Evolutionary conservation across 2,797 vertebrate species (phyloP).

Genomic region (Allobates femoralis): DNA sequence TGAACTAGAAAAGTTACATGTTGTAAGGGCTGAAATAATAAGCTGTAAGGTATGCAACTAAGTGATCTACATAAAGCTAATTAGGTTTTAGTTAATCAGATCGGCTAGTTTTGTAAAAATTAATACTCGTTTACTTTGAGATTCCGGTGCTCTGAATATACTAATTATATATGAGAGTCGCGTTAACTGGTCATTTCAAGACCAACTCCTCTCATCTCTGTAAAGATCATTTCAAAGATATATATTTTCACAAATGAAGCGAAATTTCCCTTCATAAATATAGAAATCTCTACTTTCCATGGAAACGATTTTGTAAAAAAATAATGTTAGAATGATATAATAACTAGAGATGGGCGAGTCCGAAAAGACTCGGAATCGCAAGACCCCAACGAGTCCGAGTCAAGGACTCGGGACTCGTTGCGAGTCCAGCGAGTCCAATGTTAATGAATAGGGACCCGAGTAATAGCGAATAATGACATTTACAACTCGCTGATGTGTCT

Average conservation of each 20-base stretch:
- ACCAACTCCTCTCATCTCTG: not conserved
- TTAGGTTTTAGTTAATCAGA: not conserved
- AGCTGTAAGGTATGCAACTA: not conserved
- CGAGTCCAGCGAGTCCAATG: no score
- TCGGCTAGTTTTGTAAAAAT: not conserved
- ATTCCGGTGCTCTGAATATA: no score
- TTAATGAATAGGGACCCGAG: no score
- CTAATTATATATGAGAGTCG: not conserved
- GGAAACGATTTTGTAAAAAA: not conserved
- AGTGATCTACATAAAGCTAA: not conserved
- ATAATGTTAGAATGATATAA: not conserved
- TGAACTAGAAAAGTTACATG: slow-evolving; percentile 16
- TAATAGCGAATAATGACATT: no score
- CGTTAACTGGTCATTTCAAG: not conserved
- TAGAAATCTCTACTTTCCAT: not conserved
- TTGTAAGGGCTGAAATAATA: slow-evolving; percentile 12
- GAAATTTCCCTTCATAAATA: not conserved
- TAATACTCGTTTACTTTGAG: not conserved
- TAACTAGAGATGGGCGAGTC: no score
- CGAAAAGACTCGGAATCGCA: no score
- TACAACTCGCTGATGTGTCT: no score
- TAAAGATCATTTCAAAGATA: not conserved
- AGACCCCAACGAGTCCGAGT: no score
- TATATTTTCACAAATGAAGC: not conserved
- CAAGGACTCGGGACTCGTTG: no score